Conservation (phyloP, 2,888 invertebrate genomes). For the Platypus cylindrus region DNA sequence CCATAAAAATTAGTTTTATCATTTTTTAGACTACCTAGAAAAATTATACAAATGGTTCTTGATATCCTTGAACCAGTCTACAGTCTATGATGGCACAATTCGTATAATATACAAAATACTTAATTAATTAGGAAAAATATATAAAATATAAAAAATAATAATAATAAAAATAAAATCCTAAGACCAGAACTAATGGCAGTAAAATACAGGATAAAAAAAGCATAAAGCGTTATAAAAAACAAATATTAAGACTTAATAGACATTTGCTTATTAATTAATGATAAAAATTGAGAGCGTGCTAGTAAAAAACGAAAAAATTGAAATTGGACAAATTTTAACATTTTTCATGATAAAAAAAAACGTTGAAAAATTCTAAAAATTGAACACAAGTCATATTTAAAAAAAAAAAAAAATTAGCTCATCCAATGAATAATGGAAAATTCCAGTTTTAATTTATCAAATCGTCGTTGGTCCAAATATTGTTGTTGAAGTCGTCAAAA, state of each 20-base stretch:
- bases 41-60: constrained; percentile 22
- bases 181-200: constrained; percentile 32
- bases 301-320: constrained; percentile 15
- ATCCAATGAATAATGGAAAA: constrained; percentile 20
- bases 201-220: constrained; percentile 19
- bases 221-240: constrained; percentile 16
- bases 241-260: too few species aligned
- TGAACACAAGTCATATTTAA: constrained; percentile 14
- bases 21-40: constrained; percentile 15
- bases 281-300: constrained; percentile 8
- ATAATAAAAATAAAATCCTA: constrained; percentile 26
- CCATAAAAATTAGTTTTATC: constrained; percentile 27
- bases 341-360: constrained; percentile 14
- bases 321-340: constrained; percentile 20
- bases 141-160: constrained; percentile 23
- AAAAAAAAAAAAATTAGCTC: constrained; percentile 24
- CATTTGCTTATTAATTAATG: too few species aligned
- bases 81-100: constrained; percentile 33
- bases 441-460: constrained; percentile 22
- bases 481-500: constrained; percentile 22
- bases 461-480: constrained; percentile 22
- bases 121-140: constrained; percentile 23
- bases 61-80: constrained; percentile 21
- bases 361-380: constrained; percentile 11
- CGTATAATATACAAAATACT: constrained; percentile 25